A percentile compares a stretch with the other conserved stretches of the same genome.
These are phyloP conservation scores for Hoplodrina ambigua DNA, from an alignment of 2,888 invertebrate species.

Conservation along the genomic window DNA sequence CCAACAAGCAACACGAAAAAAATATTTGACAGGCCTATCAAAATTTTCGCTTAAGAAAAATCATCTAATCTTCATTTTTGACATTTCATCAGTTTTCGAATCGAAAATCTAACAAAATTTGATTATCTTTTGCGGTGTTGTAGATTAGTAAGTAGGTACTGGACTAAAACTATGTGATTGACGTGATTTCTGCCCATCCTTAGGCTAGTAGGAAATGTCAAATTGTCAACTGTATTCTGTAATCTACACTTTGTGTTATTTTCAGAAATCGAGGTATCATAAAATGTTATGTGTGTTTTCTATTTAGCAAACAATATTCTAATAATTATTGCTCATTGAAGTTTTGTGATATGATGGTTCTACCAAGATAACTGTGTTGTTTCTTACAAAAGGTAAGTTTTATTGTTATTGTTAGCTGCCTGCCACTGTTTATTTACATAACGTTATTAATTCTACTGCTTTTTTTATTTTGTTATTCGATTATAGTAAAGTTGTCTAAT, in stretches of 20 bases:
- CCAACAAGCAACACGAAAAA: too few species aligned
- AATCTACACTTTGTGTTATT: conserved; percentile 40
- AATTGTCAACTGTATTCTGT: conserved; percentile 28
- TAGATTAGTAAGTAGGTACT: background rate
- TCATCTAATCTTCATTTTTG: too few species aligned
- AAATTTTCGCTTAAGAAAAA: too few species aligned
- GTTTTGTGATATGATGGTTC: conserved; percentile 32
- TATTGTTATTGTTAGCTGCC: conserved; percentile 35
- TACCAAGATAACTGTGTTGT: conserved; percentile 28
- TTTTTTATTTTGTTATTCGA: conserved; percentile 19
- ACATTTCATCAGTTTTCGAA: too few species aligned
- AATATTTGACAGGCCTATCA: too few species aligned
- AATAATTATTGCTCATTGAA: conserved; percentile 3
- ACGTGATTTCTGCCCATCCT: background rate
- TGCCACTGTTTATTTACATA: conserved; percentile 54
- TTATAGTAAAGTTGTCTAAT: background rate
- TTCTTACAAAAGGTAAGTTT: conserved; percentile 31
- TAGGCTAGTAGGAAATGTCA: background rate
- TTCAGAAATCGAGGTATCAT: conserved; percentile 27
- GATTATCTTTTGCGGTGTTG: too few species aligned
- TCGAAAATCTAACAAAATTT: too few species aligned
- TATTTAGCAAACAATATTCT: conserved; percentile 24
- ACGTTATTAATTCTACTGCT: conserved; percentile 15
- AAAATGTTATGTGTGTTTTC: conserved; percentile 15
- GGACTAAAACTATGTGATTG: conserved; percentile 6